A percentile compares a stretch with the other conserved stretches of the same genome.
Evolutionary conservation across 2,888 invertebrate species (phyloP).

Genomic region (Anoplius nigerrimus): DNA sequence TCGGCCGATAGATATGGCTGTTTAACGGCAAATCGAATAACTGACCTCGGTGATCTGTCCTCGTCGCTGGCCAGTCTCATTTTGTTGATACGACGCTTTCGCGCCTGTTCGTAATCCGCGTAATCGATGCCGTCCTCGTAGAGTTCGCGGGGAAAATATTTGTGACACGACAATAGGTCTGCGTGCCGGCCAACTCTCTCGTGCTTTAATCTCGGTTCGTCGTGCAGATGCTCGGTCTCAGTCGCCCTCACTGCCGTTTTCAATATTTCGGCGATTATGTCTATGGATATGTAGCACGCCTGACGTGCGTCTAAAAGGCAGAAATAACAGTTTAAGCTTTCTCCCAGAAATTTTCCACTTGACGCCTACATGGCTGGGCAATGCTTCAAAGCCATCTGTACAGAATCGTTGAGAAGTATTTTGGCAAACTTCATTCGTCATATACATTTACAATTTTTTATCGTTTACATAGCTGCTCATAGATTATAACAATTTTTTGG

Average conservation of each 20-base stretch:
- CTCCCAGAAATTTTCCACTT: background rate
- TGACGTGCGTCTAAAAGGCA: conserved; percentile 54
- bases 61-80: conserved; percentile 17
- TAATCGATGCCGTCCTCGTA: background rate
- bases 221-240: conserved; percentile 21
- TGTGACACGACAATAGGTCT: no score
- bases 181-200: no score
- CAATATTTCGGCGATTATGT: conserved; percentile 58
- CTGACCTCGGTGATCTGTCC: conserved; percentile 18
- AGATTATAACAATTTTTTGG: no score
- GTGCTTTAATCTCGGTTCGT: conserved; percentile 1
- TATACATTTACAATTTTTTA: no score
- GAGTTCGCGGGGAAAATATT: no score
- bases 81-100: background rate
- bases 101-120: background rate
- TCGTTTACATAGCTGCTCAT: no score
- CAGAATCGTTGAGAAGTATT: no score
- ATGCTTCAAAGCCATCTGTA: no score
- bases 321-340: background rate
- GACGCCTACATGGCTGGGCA: no score
- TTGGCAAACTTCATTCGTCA: no score
- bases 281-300: conserved; percentile 59
- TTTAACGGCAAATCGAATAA: background rate
- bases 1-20: no score
- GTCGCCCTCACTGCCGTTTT: conserved; percentile 49